Percentiles rank a stretch among this genome's conserved stretches.
Conservation (phyloP, 2,797 vertebrate species). For the Tokudaia tokunoshimensis region DNA sequence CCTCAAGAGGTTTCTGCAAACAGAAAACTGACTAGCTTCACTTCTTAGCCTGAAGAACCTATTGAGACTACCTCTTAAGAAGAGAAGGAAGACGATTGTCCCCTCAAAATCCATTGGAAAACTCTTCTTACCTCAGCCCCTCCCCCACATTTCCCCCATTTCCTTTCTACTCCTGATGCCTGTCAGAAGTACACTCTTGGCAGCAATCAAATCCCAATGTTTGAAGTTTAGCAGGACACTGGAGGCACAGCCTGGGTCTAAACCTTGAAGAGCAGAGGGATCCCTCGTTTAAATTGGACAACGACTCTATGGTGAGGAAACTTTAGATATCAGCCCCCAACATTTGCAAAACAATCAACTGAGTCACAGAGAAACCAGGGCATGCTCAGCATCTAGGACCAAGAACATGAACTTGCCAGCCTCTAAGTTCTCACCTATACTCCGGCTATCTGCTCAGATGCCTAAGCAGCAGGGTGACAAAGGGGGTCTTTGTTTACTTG, state of each 20-base stretch:
- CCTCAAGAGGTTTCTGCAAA: background rate
- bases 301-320: background rate
- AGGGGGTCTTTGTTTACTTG: conserved; percentile 16
- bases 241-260: background rate
- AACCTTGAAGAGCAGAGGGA: background rate
- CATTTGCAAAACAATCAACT: background rate
- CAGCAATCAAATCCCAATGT: background rate
- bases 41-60: background rate
- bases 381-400: rapidly evolving
- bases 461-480: background rate
- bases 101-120: no score
- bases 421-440: background rate
- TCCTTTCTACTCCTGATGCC: background rate
- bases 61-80: background rate
- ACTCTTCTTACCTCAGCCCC: background rate
- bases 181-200: background rate
- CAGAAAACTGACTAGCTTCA: background rate
- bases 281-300: background rate
- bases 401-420: background rate
- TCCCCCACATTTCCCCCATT: background rate
- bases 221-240: no score
- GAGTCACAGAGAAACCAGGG: background rate
- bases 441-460: background rate
- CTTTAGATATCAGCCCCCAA: background rate
- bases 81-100: background rate